A percentile compares a stretch with the other conserved stretches of the same genome.
These are phyloP conservation scores for Macrobrachium nipponense DNA, from an alignment of 1,140 invertebrate species.

Conservation along the genomic window DNA sequence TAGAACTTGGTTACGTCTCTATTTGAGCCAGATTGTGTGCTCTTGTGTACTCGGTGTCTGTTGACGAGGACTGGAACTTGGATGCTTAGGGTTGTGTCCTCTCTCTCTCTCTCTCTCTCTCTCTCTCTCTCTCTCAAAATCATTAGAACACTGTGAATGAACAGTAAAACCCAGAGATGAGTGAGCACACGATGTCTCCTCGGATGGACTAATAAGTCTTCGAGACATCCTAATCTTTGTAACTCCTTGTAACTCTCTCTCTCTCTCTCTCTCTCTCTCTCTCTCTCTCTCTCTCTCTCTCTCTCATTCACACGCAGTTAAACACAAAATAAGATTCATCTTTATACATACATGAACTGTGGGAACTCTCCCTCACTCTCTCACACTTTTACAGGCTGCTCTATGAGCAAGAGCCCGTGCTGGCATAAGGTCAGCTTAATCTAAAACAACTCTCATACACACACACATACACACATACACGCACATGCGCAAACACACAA, in stretches of 20 bases:
- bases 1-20: constrained; percentile 2
- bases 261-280: constrained; percentile 15
- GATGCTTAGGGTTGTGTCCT: not conserved
- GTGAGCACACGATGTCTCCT: no score
- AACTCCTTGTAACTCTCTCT: not conserved
- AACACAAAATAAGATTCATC: no score
- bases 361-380: not conserved
- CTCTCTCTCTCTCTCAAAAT: not conserved
- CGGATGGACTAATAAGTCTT: no score
- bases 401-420: no score
- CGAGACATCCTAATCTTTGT: no score
- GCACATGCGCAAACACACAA: not conserved
- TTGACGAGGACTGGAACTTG: no score
- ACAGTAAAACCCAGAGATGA: no score
- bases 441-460: not conserved
- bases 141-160: no score
- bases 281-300: not conserved
- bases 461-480: not conserved
- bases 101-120: not conserved
- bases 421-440: no score
- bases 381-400: not conserved
- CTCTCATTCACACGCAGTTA: no score
- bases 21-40: not conserved
- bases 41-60: no score
- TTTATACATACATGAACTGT: no score